Conservation (phyloP, 2,888 invertebrate genomes). For the Ptycholaimellus sp. region DNA sequence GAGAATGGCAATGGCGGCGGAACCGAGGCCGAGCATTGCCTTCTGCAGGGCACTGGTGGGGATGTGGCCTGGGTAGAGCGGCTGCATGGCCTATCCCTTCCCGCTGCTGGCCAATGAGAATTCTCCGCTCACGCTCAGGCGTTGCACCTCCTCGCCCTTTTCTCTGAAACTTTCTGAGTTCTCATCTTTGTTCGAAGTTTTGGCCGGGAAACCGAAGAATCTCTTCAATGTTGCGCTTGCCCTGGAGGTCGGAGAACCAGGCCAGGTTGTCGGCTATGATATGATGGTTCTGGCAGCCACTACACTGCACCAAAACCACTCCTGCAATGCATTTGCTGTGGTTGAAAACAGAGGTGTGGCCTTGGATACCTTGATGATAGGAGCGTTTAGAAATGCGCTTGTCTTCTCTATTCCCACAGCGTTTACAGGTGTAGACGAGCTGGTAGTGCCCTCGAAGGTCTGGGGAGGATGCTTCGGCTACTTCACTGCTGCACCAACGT, state of each 20-base stretch:
- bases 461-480: no score
- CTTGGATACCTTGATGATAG: constrained; percentile 46
- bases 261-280: constrained; percentile 75
- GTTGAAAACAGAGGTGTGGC: no score
- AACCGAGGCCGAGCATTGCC: constrained; percentile 51
- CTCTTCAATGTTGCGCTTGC: constrained; percentile 51
- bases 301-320: constrained; percentile 64
- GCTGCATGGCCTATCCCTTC: not conserved
- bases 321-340: no score
- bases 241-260: constrained; percentile 53
- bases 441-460: constrained; percentile 26
- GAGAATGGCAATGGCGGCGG: constrained; percentile 52
- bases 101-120: not conserved
- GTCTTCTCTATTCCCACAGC: constrained; percentile 46
- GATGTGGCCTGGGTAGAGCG: constrained; percentile 26
- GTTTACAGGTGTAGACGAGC: constrained; percentile 58
- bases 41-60: constrained; percentile 42
- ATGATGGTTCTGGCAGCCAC: constrained; percentile 59
- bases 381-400: constrained; percentile 60
- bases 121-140: constrained; percentile 9
- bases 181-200: no score
- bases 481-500: no score
- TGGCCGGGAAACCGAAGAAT: no score
- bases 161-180: no score
- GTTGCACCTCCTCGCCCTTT: constrained; percentile 51